Percentiles rank a stretch among this genome's conserved stretches.
Conservation (phyloP, 2,113 vertebrate species). For the Polyodon spathula region DNA sequence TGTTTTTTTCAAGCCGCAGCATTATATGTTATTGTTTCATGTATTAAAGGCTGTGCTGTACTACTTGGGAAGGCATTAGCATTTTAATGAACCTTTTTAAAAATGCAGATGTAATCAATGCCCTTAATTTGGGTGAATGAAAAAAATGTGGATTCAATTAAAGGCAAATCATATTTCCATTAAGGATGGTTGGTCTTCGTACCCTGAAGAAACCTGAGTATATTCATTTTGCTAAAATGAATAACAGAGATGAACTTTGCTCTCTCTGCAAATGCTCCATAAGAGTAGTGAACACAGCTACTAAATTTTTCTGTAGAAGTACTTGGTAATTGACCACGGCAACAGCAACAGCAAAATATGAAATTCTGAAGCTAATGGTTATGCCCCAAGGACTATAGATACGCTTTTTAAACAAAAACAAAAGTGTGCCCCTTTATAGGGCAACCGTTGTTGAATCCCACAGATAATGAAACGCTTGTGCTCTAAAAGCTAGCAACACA, state of each 20-base stretch:
- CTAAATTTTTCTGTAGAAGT: too few relatives aligned
- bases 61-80: background rate
- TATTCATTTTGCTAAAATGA: background rate
- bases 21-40: background rate
- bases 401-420: too few relatives aligned
- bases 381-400: too few relatives aligned
- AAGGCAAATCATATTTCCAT: background rate
- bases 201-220: background rate
- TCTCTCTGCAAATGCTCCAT: background rate
- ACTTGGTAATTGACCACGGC: too few relatives aligned
- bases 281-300: background rate
- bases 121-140: background rate
- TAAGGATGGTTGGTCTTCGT: background rate
- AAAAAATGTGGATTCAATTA: conserved; percentile 4
- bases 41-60: background rate
- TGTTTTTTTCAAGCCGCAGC: too few relatives aligned
- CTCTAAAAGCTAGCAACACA: too few relatives aligned
- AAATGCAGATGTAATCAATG: conserved; percentile 1
- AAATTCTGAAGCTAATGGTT: too few relatives aligned
- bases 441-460: too few relatives aligned
- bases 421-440: too few relatives aligned
- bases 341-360: too few relatives aligned
- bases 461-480: too few relatives aligned
- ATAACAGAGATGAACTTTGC: background rate
- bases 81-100: background rate